phyloP scores from a whole-genome alignment of 2,113 vertebrate genomes.

The Speoplatyrhinus poulsoni region DNA sequence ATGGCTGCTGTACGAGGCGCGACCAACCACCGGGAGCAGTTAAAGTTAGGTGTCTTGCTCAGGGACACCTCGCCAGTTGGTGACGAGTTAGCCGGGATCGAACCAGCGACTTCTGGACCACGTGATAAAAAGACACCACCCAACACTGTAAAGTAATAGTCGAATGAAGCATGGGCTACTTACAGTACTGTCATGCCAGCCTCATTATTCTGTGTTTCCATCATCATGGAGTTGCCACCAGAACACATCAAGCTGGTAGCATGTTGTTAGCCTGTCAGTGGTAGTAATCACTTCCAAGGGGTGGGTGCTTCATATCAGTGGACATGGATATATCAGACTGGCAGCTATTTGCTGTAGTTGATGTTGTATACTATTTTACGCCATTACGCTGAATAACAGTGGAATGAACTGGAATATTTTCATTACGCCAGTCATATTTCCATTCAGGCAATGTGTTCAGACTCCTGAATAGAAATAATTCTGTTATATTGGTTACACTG shows the following conservation, averaged over 20 bases:
- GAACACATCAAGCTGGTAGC: conserved; percentile 27
- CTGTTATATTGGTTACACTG: not conserved
- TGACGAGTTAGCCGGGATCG: no score
- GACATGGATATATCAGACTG: not conserved
- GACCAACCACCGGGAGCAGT: no score
- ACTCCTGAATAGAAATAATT: not conserved
- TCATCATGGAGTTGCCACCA: conserved; percentile 33
- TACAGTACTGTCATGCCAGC: not conserved
- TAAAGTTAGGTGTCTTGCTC: no score
- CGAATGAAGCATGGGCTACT: conserved; percentile 10
- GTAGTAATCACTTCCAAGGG: conserved; percentile 52
- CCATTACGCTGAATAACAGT: no score
- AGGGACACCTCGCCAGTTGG: no score
- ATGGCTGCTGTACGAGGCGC: no score
- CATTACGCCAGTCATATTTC: no score
- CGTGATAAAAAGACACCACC: no score
- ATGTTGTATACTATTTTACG: conserved; percentile 18
- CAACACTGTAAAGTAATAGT: not conserved
- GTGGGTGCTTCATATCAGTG: conserved; percentile 10
- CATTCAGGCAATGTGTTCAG: no score
- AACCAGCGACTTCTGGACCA: no score
- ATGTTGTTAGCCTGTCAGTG: conserved; percentile 32
- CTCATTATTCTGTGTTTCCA: conserved; percentile 25
- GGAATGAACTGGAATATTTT: no score
- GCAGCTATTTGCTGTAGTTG: conserved; percentile 25